Conservation (phyloP, 1,140 invertebrate genomes). For the Neodiprion fabricii region DNA sequence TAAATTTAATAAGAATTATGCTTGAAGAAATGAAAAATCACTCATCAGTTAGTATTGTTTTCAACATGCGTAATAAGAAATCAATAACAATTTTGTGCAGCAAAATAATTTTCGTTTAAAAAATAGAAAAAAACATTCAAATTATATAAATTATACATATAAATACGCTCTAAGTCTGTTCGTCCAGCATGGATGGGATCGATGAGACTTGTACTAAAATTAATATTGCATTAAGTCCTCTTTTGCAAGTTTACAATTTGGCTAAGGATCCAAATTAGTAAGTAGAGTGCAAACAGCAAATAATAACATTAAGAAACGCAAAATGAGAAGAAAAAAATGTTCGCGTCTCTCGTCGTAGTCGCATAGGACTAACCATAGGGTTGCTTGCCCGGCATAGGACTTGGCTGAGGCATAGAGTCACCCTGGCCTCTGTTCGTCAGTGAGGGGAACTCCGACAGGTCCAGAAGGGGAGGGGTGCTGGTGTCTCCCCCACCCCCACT, state of each 20-base stretch:
- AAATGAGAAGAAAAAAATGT: conserved; percentile 23
- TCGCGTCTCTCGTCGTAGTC: conserved; percentile 16
- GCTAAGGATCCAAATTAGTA: not conserved
- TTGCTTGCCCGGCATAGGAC: conserved; percentile 84
- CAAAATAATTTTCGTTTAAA: not conserved
- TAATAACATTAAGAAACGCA: conserved; percentile 3
- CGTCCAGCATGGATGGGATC: not conserved
- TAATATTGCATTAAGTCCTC: too few species aligned
- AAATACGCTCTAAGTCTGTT: not conserved
- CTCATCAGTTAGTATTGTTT: not conserved
- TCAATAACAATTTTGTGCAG: not conserved
- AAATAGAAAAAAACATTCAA: not conserved
- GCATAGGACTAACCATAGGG: conserved; percentile 74
- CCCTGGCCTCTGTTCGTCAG: conserved; percentile 81
- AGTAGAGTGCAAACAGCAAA: not conserved
- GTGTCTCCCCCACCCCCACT: conserved; percentile 68
- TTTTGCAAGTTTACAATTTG: not conserved
- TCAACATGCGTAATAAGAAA: not conserved
- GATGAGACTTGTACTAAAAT: not conserved
- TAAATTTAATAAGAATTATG: not conserved
- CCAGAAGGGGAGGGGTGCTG: conserved; percentile 81
- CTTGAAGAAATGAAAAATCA: not conserved
- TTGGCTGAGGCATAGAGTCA: conserved; percentile 79
- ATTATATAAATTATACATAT: not conserved
- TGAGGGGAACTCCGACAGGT: conserved; percentile 90